phyloP scores from a whole-genome alignment of 2,888 invertebrate species.

The Sisyra terminalis region DNA sequence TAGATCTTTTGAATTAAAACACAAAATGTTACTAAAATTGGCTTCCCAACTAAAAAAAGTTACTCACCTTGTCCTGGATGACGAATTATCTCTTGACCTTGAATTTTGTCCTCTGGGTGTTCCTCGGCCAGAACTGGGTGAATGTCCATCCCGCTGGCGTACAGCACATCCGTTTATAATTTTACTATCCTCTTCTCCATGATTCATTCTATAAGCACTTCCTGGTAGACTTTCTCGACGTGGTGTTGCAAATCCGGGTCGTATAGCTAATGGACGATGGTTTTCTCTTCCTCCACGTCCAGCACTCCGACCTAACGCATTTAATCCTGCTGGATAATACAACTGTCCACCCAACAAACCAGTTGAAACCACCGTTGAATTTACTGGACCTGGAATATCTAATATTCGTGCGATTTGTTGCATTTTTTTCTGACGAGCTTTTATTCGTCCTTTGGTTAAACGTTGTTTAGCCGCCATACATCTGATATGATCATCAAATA shows the following conservation, averaged over 20 bases:
- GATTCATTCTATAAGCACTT: constrained; percentile 19
- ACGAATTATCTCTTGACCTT: constrained; percentile 23
- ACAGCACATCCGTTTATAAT: neutral
- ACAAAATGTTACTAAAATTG: neutral
- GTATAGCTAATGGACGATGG: constrained; percentile 23
- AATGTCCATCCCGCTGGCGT: constrained; percentile 22
- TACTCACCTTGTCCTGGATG: constrained; percentile 3
- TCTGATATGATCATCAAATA: constrained; percentile 97
- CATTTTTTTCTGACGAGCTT: constrained; percentile 94
- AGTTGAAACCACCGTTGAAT: constrained; percentile 28
- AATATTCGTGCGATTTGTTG: constrained; percentile 84
- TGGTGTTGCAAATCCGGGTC: constrained; percentile 28
- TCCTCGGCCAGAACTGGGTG: neutral
- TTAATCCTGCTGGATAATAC: constrained; percentile 20
- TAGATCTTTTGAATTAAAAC: constrained; percentile 30
- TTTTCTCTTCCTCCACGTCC: constrained; percentile 21
- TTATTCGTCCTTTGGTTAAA: constrained; percentile 72
- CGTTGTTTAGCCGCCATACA: constrained; percentile 98
- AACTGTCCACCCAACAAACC: constrained; percentile 22
- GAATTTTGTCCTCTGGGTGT: neutral
- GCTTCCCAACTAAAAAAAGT: neutral
- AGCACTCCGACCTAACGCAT: constrained; percentile 20
- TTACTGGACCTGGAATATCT: constrained; percentile 55
- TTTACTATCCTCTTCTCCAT: constrained; percentile 29
- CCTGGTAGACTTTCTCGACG: constrained; percentile 25